These are phyloP conservation scores for Brachyhypopomus gauderio DNA, from an alignment of 2,113 vertebrate species.

Conservation along the genomic window DNA sequence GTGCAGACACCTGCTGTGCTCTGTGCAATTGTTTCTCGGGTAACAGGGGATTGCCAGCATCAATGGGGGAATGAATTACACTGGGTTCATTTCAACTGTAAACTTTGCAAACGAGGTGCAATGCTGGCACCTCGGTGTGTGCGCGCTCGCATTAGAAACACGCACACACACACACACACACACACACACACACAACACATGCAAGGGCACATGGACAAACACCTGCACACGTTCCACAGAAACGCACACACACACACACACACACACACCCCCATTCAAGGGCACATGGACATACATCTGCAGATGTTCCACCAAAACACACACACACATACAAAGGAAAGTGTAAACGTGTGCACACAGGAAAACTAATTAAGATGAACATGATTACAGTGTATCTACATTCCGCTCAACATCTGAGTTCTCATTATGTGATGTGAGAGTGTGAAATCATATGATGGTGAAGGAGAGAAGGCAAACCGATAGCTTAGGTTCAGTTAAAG, in stretches of 20 bases:
- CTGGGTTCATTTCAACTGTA: conserved; percentile 3
- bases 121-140: too few species aligned
- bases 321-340: not conserved
- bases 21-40: conserved; percentile 26
- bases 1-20: conserved; percentile 7
- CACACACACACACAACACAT: not conserved
- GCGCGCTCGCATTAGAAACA: not conserved
- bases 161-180: not conserved
- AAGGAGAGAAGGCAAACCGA: conserved; percentile 29
- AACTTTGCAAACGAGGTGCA: not conserved
- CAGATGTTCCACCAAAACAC: not conserved
- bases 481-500: conserved; percentile 24
- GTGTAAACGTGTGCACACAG: not conserved
- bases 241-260: conserved; percentile 14
- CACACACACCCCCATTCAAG: not conserved
- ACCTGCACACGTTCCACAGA: not conserved
- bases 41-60: conserved; percentile 36
- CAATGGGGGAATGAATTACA: conserved; percentile 39
- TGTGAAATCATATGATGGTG: conserved; percentile 29
- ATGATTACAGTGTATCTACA: conserved; percentile 38
- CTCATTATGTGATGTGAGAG: conserved; percentile 46
- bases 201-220: too few species aligned
- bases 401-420: conserved; percentile 22
- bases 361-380: conserved; percentile 45
- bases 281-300: not conserved